Evolutionary conservation across 2,113 vertebrate species (phyloP).

Genomic region (Oryzias curvinotus): DNA sequence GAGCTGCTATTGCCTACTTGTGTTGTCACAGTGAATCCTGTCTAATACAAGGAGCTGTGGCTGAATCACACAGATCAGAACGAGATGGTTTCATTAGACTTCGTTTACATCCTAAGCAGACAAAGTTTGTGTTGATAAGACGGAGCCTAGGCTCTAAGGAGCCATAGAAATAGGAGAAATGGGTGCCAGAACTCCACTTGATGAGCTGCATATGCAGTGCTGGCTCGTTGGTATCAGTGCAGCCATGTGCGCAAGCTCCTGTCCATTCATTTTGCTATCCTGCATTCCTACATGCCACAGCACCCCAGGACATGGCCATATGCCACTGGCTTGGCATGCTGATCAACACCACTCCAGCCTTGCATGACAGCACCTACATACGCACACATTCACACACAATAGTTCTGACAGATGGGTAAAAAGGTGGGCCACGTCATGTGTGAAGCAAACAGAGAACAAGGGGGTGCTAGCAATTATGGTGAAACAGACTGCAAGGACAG

Average conservation of each 20-base stretch:
- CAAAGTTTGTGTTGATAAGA: constrained; percentile 47
- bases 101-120: constrained; percentile 10
- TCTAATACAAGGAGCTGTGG: neutral
- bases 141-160: constrained; percentile 64
- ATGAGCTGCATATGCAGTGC: constrained; percentile 63
- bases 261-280: constrained; percentile 53
- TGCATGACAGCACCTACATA: constrained; percentile 65
- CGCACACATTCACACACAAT: constrained; percentile 44
- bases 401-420: constrained; percentile 75
- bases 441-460: constrained; percentile 64
- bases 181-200: constrained; percentile 29
- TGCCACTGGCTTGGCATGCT: constrained; percentile 74
- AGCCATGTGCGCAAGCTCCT: constrained; percentile 51
- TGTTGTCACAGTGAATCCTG: neutral
- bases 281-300: constrained; percentile 53
- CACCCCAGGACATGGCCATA: constrained; percentile 77
- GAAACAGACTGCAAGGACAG: constrained; percentile 67
- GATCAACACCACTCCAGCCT: constrained; percentile 65
- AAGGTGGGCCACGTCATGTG: constrained; percentile 78
- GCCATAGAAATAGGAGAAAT: constrained; percentile 44
- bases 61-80: neutral
- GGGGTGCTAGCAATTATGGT: constrained; percentile 59
- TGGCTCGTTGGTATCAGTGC: constrained; percentile 48
- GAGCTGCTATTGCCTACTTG: neutral
- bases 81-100: neutral